Percentiles rank a stretch among this genome's conserved stretches.
Evolutionary conservation across 2,113 vertebrate genomes (phyloP).

Genomic region (Coptodon rendalli): DNA sequence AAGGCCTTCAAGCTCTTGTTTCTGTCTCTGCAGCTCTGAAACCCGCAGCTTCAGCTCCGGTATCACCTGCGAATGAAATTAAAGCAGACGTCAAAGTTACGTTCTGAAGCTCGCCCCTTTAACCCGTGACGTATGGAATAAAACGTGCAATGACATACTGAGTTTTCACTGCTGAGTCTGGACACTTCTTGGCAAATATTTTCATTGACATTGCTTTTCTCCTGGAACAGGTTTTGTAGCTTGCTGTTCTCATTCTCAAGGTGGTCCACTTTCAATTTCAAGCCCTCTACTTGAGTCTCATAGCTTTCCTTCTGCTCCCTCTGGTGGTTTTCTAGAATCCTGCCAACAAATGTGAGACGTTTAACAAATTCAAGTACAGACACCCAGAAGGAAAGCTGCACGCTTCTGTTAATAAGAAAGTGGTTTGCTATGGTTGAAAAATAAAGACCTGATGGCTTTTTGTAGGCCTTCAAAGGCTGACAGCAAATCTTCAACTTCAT

Average conservation of each 20-base stretch:
- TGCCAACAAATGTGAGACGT: constrained; percentile 25
- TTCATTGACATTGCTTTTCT: constrained; percentile 85
- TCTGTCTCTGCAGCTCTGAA: constrained; percentile 86
- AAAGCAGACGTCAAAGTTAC: neutral
- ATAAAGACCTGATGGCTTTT: constrained; percentile 82
- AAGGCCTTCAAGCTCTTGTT: constrained; percentile 78
- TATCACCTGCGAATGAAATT: constrained; percentile 75
- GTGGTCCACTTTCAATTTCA: constrained; percentile 83
- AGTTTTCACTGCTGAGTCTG: constrained; percentile 85
- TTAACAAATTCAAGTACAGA: neutral
- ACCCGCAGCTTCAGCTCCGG: constrained; percentile 86
- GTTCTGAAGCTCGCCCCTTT: neutral
- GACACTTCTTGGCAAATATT: constrained; percentile 82
- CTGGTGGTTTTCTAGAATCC: constrained; percentile 84
- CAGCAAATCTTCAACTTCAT: constrained; percentile 83
- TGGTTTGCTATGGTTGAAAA: neutral
- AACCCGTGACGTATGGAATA: neutral
- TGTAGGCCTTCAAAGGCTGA: constrained; percentile 84
- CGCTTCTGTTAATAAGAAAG: neutral
- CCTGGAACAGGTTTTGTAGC: constrained; percentile 85
- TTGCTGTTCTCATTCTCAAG: constrained; percentile 85
- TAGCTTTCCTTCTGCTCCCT: constrained; percentile 83
- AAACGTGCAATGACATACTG: neutral
- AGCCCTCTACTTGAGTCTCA: constrained; percentile 81
- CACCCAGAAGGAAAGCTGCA: neutral